Conservation (phyloP, 2,797 vertebrate genomes). For the Clarias laeviceps region DNA sequence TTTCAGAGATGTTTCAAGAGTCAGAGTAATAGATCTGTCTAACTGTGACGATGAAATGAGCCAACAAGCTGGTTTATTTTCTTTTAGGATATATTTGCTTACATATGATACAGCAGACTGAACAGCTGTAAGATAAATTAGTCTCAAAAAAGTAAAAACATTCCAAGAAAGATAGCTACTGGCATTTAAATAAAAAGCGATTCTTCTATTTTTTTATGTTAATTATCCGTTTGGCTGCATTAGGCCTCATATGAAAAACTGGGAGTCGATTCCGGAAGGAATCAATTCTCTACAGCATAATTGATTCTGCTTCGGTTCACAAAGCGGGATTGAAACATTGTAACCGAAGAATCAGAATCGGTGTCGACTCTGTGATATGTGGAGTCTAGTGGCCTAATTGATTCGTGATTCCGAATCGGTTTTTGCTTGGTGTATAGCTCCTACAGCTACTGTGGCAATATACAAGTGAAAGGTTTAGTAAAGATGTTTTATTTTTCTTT, state of each 20-base stretch:
- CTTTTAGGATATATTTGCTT: background rate
- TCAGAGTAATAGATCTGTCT: background rate
- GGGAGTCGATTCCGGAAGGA: background rate
- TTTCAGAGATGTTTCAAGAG: background rate
- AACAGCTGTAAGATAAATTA: background rate
- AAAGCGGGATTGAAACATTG: no score
- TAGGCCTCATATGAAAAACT: background rate
- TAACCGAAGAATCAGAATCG: background rate
- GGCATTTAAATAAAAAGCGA: background rate
- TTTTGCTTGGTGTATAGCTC: no score
- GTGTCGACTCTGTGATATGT: background rate
- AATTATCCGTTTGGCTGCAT: background rate
- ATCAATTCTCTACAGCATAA: background rate
- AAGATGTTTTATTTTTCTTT: background rate
- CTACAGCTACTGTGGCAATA: background rate
- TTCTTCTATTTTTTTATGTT: background rate
- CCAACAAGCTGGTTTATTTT: no score
- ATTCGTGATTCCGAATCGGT: background rate
- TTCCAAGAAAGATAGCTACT: no score
- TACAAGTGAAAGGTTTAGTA: background rate
- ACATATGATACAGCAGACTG: background rate
- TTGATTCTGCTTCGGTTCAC: background rate
- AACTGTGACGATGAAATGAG: background rate
- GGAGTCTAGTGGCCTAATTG: background rate
- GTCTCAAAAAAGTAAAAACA: no score